Conservation (phyloP, 2,113 vertebrate species). For the Halichoerus grypus region DNA sequence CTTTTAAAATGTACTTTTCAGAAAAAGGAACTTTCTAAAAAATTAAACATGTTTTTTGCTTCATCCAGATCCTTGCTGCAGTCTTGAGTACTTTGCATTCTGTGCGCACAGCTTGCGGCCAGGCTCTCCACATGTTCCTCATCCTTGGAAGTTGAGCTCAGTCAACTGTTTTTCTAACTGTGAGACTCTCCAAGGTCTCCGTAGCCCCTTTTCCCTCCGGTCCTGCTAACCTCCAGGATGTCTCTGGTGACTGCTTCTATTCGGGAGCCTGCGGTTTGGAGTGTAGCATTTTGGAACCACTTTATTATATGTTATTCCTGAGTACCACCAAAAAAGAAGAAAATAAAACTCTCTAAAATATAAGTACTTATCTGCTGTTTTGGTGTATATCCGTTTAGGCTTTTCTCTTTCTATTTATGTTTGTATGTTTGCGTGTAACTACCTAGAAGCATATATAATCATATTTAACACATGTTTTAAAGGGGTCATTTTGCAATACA, state of each 20-base stretch:
- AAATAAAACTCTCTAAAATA: not conserved
- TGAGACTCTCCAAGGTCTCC: not conserved
- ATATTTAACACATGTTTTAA: not conserved
- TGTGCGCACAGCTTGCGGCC: not conserved
- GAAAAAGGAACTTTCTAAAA: not conserved
- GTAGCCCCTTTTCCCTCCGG: not conserved
- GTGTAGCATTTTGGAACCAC: not conserved
- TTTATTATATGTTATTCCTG: not conserved
- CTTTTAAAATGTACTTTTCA: not conserved
- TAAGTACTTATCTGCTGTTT: not conserved
- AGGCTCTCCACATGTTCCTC: not conserved
- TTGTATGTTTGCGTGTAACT: not conserved
- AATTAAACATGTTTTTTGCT: not conserved
- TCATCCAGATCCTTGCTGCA: not conserved
- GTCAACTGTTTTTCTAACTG: not conserved
- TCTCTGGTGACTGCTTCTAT: rapidly evolving
- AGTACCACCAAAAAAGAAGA: not conserved
- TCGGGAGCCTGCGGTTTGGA: not conserved
- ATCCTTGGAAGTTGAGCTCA: not conserved
- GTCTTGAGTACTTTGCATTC: not conserved
- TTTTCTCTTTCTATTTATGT: not conserved
- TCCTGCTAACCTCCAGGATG: not conserved
- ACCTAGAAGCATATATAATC: not conserved
- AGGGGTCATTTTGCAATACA: not conserved
- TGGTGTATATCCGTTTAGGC: not conserved